Evolutionary conservation across 1,140 invertebrate species (phyloP).

Genomic region (Aphelenchoides fujianensis): DNA sequence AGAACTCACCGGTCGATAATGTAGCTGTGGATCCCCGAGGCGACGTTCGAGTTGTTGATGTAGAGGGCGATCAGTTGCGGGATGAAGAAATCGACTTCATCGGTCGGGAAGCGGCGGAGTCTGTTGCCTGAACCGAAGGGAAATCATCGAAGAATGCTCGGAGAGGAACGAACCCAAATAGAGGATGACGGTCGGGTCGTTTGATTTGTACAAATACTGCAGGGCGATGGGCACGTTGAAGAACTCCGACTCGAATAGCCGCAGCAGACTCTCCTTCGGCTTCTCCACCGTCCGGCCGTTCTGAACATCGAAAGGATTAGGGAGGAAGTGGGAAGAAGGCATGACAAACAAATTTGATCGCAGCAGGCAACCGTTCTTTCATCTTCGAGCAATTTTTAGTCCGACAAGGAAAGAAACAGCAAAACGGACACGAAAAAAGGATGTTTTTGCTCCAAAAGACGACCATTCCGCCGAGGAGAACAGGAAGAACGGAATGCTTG

Average conservation of each 20-base stretch:
- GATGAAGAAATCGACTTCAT: slow-evolving; percentile 92
- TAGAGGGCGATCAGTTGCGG: slow-evolving; percentile 97
- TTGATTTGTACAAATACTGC: slow-evolving; percentile 94
- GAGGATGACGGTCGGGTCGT: slow-evolving; percentile 90
- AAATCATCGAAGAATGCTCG: slow-evolving; percentile 9
- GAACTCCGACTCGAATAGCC: slow-evolving; percentile 90
- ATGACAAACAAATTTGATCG: too few relatives aligned
- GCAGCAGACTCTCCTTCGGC: slow-evolving; percentile 71
- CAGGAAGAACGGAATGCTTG: too few relatives aligned
- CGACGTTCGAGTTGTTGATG: slow-evolving; percentile 91
- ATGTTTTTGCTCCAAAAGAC: too few relatives aligned
- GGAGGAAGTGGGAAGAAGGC: too few relatives aligned
- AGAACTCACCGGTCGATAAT: slow-evolving; percentile 76
- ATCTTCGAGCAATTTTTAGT: too few relatives aligned
- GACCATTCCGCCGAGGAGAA: too few relatives aligned
- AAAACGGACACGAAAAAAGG: neutral
- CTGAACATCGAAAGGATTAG: slow-evolving; percentile 13
- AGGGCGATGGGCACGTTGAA: slow-evolving; percentile 97
- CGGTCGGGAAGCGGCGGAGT: slow-evolving; percentile 86
- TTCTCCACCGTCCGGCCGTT: slow-evolving; percentile 14
- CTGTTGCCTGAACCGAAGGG: slow-evolving; percentile 73
- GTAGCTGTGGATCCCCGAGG: slow-evolving; percentile 90
- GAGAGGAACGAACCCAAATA: slow-evolving; percentile 76
- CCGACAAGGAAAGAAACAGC: slow-evolving; percentile 7
- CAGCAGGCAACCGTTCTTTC: too few relatives aligned